Base-by-base conservation (phyloP, 2,797 vertebrate genomes). In the Pseudopleuronectes americanus region DNA sequence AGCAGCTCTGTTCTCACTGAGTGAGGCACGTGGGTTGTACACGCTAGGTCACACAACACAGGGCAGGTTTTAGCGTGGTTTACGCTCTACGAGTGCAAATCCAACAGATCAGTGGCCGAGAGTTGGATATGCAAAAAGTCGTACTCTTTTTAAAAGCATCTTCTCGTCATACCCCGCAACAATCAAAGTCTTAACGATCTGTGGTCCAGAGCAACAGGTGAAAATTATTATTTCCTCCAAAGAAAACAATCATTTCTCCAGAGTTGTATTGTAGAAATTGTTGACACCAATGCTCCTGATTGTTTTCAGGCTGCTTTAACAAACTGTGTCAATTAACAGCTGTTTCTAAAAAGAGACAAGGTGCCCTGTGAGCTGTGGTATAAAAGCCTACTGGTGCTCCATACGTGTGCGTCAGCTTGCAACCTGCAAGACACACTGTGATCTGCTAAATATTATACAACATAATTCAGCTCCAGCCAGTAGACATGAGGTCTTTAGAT, bases 11-110 rank as follows among this genome's bases (percentile, higher is more conserved):
- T 79, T 84, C 77, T 81, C 22, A 4, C 60, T 55, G 68, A 84
- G 80, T 13, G 13, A 64, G 76, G 79, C 89, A 90, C 87, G 83
- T 91, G 90, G 86, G 77, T 79, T 43, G 57, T 68, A 70, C 87
- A 88, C 36, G 71, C 78, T 83, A 69, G 73, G 56, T 79, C 69
- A 84, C 80, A 84, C 87, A 76, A 74, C 78, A 73, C 87, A 61
- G 53, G 62, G 62, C 74, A 76, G 82, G 83, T 86, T 87, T 92
- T 88, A 89, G 80, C 38, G 19, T n/a, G 59, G 83, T 84, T 92
- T 90, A 91, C 47, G 6, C 83, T 81, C 67, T 80, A 59, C 33
- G 71, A 86, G 77, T 69, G 45, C 55, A 80, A 75, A 71, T 67
- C 76, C 57, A 60, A 77, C 68, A 84, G 85, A 87, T 86, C 81